A percentile compares a stretch with the other conserved stretches of the same genome.
Evolutionary conservation across 2,888 invertebrate species (phyloP).

Genomic region (Branchipolynoe longqiensis): DNA sequence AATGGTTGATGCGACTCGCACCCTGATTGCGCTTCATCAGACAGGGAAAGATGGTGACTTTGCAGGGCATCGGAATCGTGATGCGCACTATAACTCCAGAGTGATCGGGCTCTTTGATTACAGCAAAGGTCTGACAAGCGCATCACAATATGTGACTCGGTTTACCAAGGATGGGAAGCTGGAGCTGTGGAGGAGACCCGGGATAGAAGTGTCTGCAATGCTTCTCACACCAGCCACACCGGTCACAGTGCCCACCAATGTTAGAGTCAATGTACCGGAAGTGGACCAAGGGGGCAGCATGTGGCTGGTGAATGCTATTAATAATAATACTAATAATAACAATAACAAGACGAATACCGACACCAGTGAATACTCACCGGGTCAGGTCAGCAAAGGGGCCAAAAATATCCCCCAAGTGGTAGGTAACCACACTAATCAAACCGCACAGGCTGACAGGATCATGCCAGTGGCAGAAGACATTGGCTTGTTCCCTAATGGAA

Average conservation of each 20-base stretch:
- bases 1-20: slow-evolving; percentile 22
- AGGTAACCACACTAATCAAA: too few species aligned
- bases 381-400: too few species aligned
- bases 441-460: too few species aligned
- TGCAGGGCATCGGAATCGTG: not conserved
- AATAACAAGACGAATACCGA: too few species aligned
- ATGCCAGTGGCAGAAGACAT: too few species aligned
- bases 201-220: not conserved
- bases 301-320: too few species aligned
- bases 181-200: not conserved
- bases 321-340: too few species aligned
- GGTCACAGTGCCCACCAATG: not conserved
- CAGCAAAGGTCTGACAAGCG: slow-evolving; percentile 2
- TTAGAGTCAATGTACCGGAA: too few species aligned
- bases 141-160: not conserved
- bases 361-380: too few species aligned
- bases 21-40: slow-evolving; percentile 21
- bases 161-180: not conserved
- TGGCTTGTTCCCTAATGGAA: not conserved
- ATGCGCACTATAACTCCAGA: slow-evolving; percentile 16
- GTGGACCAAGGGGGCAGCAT: too few species aligned
- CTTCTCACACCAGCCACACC: slow-evolving; percentile 7
- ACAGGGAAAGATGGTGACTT: slow-evolving; percentile 2
- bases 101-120: slow-evolving; percentile 16
- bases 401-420: too few species aligned